Percentiles rank a stretch among this genome's conserved stretches.
Conservation (phyloP, 2,113 vertebrate species). For the Tinamus guttatus region DNA sequence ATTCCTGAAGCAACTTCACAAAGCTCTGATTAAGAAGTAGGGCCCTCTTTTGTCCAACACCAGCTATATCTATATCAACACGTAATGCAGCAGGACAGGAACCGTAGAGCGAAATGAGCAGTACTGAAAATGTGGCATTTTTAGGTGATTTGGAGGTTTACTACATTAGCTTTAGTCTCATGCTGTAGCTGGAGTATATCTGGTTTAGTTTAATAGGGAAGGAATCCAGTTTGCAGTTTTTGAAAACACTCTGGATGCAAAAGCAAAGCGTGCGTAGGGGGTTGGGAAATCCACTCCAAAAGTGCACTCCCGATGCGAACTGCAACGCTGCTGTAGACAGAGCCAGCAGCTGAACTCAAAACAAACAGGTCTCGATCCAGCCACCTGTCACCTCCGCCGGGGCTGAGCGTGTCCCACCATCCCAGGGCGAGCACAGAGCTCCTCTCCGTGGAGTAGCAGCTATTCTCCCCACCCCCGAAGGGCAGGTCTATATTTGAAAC, state of each 20-base stretch:
- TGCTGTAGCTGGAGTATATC: rapidly evolving
- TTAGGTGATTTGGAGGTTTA: background rate
- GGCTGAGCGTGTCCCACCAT: background rate
- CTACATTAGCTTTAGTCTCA: background rate
- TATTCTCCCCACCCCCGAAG: background rate
- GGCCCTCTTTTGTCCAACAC: background rate
- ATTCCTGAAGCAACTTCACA: background rate
- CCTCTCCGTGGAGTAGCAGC: background rate
- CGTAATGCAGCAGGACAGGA: background rate
- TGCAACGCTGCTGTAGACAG: background rate
- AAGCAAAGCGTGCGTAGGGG: background rate
- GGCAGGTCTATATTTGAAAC: background rate
- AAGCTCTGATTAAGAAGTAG: background rate
- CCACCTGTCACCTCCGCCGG: background rate
- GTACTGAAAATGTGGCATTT: background rate
- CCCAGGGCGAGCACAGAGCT: rapidly evolving
- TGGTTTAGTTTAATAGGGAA: background rate
- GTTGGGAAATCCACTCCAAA: background rate
- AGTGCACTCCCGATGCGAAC: background rate
- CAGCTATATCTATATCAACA: background rate
- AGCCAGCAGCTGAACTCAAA: background rate
- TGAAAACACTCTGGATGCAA: background rate
- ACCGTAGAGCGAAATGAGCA: background rate
- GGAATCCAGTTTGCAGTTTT: rapidly evolving
- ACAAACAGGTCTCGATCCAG: background rate